A percentile compares a stretch with the other conserved stretches of the same genome.
phyloP scores from a whole-genome alignment of 2,797 vertebrate species.

The Eidolon dupreanum region DNA sequence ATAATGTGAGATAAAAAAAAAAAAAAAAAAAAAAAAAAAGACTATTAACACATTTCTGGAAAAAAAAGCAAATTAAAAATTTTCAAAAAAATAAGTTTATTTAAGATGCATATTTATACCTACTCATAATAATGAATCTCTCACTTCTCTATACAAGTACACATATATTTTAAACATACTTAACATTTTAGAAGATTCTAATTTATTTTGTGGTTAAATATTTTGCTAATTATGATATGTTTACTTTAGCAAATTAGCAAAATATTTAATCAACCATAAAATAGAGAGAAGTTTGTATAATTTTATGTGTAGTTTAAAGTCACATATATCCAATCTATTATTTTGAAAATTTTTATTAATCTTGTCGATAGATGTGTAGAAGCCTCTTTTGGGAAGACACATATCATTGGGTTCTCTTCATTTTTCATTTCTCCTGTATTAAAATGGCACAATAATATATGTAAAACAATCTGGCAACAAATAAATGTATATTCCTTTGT shows the following conservation, averaged over 20 bases:
- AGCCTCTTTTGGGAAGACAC: neutral
- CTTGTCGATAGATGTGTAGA: neutral
- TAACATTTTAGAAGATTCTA: too few relatives aligned
- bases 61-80: neutral
- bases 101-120: neutral
- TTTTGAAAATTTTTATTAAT: neutral
- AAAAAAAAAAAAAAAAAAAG: neutral
- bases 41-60: neutral
- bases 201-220: too few relatives aligned
- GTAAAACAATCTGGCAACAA: neutral
- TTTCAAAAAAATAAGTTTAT: neutral
- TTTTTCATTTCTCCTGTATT: neutral
- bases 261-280: neutral
- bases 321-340: neutral
- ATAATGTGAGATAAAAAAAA: neutral
- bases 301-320: neutral
- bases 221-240: too few relatives aligned
- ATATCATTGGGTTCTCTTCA: neutral
- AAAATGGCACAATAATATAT: neutral
- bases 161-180: too few relatives aligned
- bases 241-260: neutral
- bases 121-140: neutral
- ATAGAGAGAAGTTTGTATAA: neutral
- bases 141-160: too few relatives aligned
- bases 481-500: neutral